Evolutionary conservation across 2,113 vertebrate genomes (phyloP).

Genomic region (Brachyhypopomus gauderio): DNA sequence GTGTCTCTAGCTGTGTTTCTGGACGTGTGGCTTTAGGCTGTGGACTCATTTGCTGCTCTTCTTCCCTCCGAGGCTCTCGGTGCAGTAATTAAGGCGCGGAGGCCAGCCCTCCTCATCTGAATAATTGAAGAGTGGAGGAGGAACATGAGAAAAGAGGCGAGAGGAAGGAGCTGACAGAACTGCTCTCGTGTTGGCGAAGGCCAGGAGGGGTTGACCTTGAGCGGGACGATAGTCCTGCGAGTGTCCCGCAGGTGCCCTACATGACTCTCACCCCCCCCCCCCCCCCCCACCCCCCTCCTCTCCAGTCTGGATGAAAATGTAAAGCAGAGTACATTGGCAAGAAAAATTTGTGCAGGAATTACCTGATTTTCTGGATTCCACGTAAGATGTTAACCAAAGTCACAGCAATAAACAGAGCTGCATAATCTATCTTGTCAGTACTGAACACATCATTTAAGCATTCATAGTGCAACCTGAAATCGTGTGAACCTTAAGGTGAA

Average conservation of each 20-base stretch:
- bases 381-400: too few relatives aligned
- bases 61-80: constrained; percentile 43
- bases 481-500: too few relatives aligned
- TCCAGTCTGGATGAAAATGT: background rate
- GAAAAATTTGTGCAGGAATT: background rate
- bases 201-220: constrained; percentile 41
- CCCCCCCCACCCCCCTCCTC: background rate
- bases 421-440: too few relatives aligned
- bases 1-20: constrained; percentile 3
- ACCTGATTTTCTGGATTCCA: too few relatives aligned
- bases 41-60: constrained; percentile 48
- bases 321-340: background rate
- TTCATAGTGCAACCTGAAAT: too few relatives aligned
- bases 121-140: constrained; percentile 49
- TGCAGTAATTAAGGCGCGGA: constrained; percentile 49
- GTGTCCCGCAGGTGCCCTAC: constrained; percentile 11
- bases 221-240: constrained; percentile 28
- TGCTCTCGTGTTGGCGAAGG: constrained; percentile 41
- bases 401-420: too few relatives aligned
- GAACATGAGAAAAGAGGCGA: constrained; percentile 44
- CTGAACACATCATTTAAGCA: too few relatives aligned
- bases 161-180: constrained; percentile 46
- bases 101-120: constrained; percentile 46
- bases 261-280: constrained; percentile 14
- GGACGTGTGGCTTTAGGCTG: constrained; percentile 42